Base-by-base conservation (phyloP, 2,888 invertebrate species). In the Drosophila aldrichi region DNA sequence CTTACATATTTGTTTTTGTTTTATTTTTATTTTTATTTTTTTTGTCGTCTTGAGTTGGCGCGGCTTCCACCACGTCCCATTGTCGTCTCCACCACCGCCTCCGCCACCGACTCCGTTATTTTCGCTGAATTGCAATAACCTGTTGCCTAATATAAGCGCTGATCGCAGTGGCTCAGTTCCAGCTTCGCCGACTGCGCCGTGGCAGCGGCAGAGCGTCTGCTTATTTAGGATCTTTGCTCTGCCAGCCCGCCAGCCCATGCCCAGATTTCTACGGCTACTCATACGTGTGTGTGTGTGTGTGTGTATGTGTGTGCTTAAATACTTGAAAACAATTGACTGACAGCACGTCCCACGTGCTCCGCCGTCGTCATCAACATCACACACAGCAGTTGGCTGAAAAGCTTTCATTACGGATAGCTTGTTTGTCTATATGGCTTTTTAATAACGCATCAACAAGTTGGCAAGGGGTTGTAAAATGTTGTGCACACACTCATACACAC, bases 111-210 rank as follows among this genome's bases (percentile, higher is more conserved):
- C 68, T 68, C 7, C 66, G 79, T 79, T 88, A 80, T 77, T 81
- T 88, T 90, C 78, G 89, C 88, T 75, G 86, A 89, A 90, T 89
- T 87, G 88, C 89, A 90, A 89, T 89, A 89, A 90, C 90, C 90
- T 89, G 90, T 89, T 90, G 90, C 90, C 79, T 81, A 89, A 90
- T 90, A 70, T 79, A 79, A 79, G 65, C 74, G 63, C 54, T 38
- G 54, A 48, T 63, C 62, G 71, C 64, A 54, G 71, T 57, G 60
- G 76, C 72, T 55, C 64, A 67, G 76, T 76, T 75, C 70, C 77
- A 75, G 61, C 77, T 44, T 63, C 59, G 14, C 18, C 46, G 34
- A 32, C 60, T 44, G 54, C 52, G 57, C 3, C 40, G 25, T 3
- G 32, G 46, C 48, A 18, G 34, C 32, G 48, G 40, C 36, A 29